These are phyloP conservation scores for Drosophila imparisetae DNA, from an alignment of 2,888 invertebrate genomes.

Conservation along the genomic window DNA sequence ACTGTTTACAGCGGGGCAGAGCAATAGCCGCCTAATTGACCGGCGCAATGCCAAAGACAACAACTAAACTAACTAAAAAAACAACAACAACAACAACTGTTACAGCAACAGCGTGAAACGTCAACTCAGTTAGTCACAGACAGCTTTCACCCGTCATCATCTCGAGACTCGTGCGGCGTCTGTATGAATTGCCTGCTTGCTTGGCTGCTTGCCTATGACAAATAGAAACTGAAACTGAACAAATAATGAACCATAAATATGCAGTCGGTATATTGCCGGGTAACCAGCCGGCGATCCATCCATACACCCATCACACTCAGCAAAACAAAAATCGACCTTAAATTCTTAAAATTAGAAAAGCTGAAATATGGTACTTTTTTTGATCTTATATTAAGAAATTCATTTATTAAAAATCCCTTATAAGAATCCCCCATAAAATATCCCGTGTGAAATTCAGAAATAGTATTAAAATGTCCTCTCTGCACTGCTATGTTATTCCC, in stretches of 20 bases:
- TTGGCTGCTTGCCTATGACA: constrained; percentile 47
- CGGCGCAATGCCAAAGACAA: constrained; percentile 25
- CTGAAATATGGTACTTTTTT: no score
- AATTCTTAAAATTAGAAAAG: neutral
- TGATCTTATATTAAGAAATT: no score
- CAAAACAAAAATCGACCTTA: neutral
- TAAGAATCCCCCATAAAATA: no score
- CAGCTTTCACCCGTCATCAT: constrained; percentile 67
- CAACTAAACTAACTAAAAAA: constrained; percentile 10
- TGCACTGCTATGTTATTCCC: no score
- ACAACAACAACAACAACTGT: neutral
- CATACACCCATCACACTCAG: neutral
- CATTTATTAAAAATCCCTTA: no score
- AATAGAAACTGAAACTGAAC: constrained; percentile 77
- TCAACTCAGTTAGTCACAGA: constrained; percentile 49
- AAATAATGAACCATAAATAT: constrained; percentile 82
- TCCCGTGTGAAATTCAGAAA: no score
- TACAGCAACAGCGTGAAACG: constrained; percentile 17
- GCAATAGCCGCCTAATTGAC: constrained; percentile 59
- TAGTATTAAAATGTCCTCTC: no score
- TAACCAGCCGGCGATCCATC: neutral
- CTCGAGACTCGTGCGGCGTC: constrained; percentile 52
- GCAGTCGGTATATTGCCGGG: constrained; percentile 47
- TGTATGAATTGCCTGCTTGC: constrained; percentile 44
- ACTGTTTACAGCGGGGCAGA: constrained; percentile 28